These are phyloP conservation scores for Tupiocoris notatus DNA, from an alignment of 2,888 invertebrate genomes.

Conservation along the genomic window DNA sequence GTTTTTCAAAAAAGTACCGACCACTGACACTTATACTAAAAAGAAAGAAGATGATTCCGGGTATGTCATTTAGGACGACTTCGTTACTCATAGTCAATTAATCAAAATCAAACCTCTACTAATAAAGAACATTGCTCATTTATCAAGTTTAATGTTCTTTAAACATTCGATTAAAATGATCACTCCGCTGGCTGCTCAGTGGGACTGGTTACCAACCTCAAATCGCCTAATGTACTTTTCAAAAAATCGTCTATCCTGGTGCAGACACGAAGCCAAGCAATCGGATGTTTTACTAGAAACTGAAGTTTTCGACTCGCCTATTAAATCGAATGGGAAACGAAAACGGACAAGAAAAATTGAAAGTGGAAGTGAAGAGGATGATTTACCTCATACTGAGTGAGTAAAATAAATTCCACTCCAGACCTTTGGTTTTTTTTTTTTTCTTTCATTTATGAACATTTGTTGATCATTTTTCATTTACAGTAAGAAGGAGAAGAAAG, in stretches of 20 bases:
- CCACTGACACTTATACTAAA: not conserved
- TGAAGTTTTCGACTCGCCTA: constrained; percentile 39
- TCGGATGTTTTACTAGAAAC: constrained; percentile 13
- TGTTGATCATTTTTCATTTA: not conserved
- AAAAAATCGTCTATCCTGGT: constrained; percentile 20
- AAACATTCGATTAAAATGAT: not conserved
- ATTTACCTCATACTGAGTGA: constrained; percentile 1
- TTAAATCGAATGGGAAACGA: constrained; percentile 45
- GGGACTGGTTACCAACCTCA: not conserved
- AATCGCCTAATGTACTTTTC: not conserved
- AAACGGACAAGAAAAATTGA: constrained; percentile 48
- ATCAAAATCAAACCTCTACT: not conserved
- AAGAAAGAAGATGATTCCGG: constrained; percentile 15
- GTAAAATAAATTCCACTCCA: not conserved
- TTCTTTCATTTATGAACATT: too few relatives aligned
- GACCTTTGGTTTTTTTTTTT: not conserved
- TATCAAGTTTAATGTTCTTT: not conserved
- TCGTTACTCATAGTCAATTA: not conserved
- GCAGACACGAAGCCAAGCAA: constrained; percentile 19
- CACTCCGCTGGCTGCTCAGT: not conserved
- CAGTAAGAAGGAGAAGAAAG: not conserved
- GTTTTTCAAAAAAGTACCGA: not conserved
- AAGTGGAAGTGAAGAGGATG: constrained; percentile 50
- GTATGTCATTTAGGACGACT: not conserved
- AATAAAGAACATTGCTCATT: not conserved